Conservation (phyloP, 64 coral and sea anemone species). For the Montipora capricornis region DNA sequence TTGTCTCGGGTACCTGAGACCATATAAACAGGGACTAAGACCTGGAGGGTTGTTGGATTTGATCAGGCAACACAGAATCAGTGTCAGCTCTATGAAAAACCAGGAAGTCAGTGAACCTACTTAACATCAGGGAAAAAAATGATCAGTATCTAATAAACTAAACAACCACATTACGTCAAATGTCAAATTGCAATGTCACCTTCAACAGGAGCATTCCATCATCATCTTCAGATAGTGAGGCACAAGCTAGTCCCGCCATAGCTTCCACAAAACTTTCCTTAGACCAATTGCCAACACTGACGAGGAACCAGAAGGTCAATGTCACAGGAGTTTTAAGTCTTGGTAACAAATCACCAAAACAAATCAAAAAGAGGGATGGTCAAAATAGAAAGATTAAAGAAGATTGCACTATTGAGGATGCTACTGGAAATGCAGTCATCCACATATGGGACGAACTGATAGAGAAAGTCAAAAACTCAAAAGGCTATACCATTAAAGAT, state of each 20-base stretch:
- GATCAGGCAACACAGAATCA: not conserved
- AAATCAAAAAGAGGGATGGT: constrained; percentile 54
- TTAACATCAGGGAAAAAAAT: not conserved
- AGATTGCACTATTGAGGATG: constrained; percentile 45
- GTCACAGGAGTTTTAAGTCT: constrained; percentile 37
- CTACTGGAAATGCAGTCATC: constrained; percentile 51
- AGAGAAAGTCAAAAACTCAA: constrained; percentile 48
- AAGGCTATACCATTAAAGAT: constrained; percentile 40
- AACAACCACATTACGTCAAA: not conserved
- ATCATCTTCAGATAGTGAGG: not conserved
- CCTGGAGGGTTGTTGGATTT: not conserved
- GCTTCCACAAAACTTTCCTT: not conserved
- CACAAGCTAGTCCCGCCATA: not conserved
- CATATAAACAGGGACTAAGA: too few species aligned
- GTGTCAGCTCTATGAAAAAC: not conserved
- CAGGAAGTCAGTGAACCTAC: not conserved
- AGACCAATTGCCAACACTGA: too few species aligned
- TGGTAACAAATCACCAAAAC: constrained; percentile 49
- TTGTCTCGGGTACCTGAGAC: too few species aligned
- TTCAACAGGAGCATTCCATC: not conserved
- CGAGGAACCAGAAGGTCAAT: too few species aligned
- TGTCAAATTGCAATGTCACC: not conserved
- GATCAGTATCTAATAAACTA: not conserved
- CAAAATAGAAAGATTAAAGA: constrained; percentile 42
- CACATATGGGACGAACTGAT: constrained; percentile 68